Base-by-base conservation (phyloP, 2,797 vertebrate species). In the Enteromius argenteus region DNA sequence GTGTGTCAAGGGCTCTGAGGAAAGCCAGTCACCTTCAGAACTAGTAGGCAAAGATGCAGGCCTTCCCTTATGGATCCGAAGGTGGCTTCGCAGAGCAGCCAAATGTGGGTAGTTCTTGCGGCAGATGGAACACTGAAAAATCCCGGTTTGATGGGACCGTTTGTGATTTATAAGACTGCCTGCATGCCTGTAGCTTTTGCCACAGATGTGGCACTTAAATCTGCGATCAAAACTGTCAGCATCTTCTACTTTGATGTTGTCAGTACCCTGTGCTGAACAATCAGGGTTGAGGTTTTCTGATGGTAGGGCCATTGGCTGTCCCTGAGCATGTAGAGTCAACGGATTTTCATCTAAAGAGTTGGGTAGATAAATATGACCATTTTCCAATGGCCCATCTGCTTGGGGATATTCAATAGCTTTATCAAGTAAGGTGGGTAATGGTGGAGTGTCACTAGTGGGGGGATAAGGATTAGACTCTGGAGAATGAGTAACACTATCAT, bases 111-210 rank as follows among this genome's bases (percentile, higher is more conserved):
- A 97, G 72, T 91, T 96, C 84, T 97, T 97, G 53, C 95, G 95
- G 90, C 97, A 98, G 44, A 97, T 90, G 0, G 96, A 95, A 35
- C 97, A 98, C 84, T 95, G 94, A 89, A 96, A 98, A 87, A 95
- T 93, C 30, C 97, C 97, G 0, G 96, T 96, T 88, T 96, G 96
- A 88, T 98, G 97, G n/a, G 96, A 97, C 82, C 96, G 94, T 83
- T 96, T 97, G 93, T 98, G 97, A 91, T 98, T 98, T 83, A 97
- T 96, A 27, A 98, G 93, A 90, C 97, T 98, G 68, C 97, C 97
- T 0, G 96, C 96, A 87, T 97, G 97, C 11, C 97, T 94, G 91
- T 98, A 98, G 85, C 96, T 96, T 89, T 97, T 97, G 15, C 95
- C 93, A 49, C 97, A 98, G 68, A 96, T 91, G 23, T 92, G 91